Base-by-base conservation (phyloP, 2,888 invertebrate genomes). In the Pemphredon lugubris region DNA sequence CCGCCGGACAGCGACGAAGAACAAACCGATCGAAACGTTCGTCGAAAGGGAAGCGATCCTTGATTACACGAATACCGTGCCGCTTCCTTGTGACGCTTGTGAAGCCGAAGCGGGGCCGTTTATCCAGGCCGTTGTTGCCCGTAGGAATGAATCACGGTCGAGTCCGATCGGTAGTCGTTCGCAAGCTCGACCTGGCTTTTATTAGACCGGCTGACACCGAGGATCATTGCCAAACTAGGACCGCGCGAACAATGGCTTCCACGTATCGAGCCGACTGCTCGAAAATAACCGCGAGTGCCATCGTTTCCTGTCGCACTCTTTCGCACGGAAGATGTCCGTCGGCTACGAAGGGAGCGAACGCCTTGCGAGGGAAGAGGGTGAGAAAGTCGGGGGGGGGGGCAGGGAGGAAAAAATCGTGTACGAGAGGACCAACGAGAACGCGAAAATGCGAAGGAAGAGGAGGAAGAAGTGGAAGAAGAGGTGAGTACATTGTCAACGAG, bases 201-300 rank as follows among this genome's bases (percentile, higher is more conserved):
- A 83, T 83, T 83, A 83, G 83, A 77, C 63, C 73, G 73, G 68
- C 77, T 82, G 76, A 83, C 82, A 82, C 75, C 83, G 81, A 83
- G 82, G 81, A 84, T 85, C 84, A 82, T 76, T 81, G 84, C 86
- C 83, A 86, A 86, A 86, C 82, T 85, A 83, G 85, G 84, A 82
- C 80, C 83, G 86, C 75, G 66, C 73, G 79, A 84, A 86, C 85
- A 84, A 86, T 86, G 82, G 85, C 82, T 79, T 82, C 79, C 79
- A 75, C 77, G 76, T 73, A 77, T 74, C 77, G 72, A 39, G 53
- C 57, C 58, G 74, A 55, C 77, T 39, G 73, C 54, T 74, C 83
- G 76, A 83, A 83, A 83, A 83, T 83, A 83, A 75, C 81, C 72
- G 58, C 74, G 58, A 63, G 67, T 70, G 66, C 71, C 26, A 50